Evolutionary conservation across 2,797 vertebrate species (phyloP), one percentile per base, ranked within the genome.

Genomic region (Danio jaintianensis): DNA sequence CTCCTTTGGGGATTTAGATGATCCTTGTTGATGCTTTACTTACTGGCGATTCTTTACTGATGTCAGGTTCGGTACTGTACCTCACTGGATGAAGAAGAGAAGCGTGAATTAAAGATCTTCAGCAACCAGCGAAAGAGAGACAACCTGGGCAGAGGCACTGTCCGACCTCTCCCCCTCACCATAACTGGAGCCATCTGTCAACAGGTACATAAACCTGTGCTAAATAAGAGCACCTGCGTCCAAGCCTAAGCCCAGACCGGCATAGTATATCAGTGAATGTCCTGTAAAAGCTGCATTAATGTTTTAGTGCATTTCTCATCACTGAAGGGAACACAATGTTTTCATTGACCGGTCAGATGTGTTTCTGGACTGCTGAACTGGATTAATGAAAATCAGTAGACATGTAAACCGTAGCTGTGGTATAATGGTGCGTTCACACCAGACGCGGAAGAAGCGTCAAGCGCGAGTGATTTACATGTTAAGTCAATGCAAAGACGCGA

Each of bases 101-200:
- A 98, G 86, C 93, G 96, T 81, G 98, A 99, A 87, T 94, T 99
- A 42, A 98, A 97, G 87, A 92, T 99, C 56, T 99, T 99, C 91
- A 99, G 97, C 88, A 97, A 94, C 88, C 98, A 99, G 86, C 92
- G 98, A 80, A 99, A 99, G 88, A 95, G 97, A 55, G 98, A 99
- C 82, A 98, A 96, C 83, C 83, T 99, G 90, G 98, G 98, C 43
- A 89, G 97, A 85, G 98, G 98, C 85, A 98, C 94, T 0, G 96
- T 98, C 52, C 94, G 97, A 4, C 97, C 96, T 0, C 97, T 99
- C 81, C 98, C 98, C 0, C 94, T 96, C 78, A 98, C 96, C 12
- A 95, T 98, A 91, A 97, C 92, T 0, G 97, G 97, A 45, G 96
- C 96, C 7, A 93, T 96, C 55, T 99, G 98, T 48, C 96, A 99